Conservation (phyloP, 2,113 vertebrate genomes). For the Fregata magnificens region DNA sequence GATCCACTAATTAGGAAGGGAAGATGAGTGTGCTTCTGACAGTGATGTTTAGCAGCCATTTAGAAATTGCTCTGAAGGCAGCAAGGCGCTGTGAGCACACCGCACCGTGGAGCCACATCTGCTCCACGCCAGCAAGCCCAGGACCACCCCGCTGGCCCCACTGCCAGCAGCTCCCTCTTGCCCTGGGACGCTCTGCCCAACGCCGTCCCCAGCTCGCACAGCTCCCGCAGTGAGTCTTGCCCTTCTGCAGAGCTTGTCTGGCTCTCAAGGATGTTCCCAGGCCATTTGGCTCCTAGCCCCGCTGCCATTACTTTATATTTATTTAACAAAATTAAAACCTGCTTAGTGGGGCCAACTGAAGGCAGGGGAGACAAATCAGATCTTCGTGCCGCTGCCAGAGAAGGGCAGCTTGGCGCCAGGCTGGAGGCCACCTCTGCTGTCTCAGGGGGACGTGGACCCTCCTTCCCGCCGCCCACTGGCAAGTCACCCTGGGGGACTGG, state of each 20-base stretch:
- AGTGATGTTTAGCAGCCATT: slow-evolving; percentile 58
- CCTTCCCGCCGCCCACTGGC: fast-evolving
- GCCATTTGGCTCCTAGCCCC: neutral
- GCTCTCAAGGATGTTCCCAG: neutral
- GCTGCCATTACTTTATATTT: slow-evolving; percentile 30
- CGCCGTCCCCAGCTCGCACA: neutral
- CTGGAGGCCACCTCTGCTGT: neutral
- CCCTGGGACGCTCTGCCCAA: neutral
- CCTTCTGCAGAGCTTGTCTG: neutral
- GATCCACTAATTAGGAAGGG: slow-evolving; percentile 61
- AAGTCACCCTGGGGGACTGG: too few relatives aligned
- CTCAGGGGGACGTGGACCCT: fast-evolving
- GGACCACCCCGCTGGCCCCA: neutral
- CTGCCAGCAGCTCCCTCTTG: neutral
- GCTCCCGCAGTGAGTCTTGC: neutral
- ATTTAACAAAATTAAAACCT: slow-evolving; percentile 59
- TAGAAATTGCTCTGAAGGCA: slow-evolving; percentile 43
- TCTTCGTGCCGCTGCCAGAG: neutral
- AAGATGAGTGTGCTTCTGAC: slow-evolving; percentile 38
- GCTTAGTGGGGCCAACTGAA: neutral
- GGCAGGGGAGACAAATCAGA: slow-evolving; percentile 19
- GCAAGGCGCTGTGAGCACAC: neutral
- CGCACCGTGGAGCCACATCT: neutral
- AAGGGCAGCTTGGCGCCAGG: neutral
- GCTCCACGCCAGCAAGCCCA: neutral